These are phyloP conservation scores for Steatocranus sp. DNA, from an alignment of 2,797 vertebrate species.

Conservation along the genomic window DNA sequence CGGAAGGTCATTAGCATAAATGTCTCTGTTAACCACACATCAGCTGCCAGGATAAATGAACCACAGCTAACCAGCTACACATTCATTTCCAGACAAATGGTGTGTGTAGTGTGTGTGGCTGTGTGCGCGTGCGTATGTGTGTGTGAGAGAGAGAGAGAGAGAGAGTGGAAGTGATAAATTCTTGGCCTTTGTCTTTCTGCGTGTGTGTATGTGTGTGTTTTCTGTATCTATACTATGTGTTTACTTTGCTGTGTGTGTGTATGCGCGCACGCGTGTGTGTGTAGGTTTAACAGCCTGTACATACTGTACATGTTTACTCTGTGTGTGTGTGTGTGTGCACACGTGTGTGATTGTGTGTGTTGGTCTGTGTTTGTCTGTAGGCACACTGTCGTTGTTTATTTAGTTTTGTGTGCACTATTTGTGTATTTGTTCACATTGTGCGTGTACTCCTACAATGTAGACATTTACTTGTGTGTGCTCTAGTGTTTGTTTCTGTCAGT, in stretches of 20 bases:
- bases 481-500: neutral
- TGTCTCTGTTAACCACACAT: conserved; percentile 69
- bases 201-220: neutral
- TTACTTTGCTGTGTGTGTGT: neutral
- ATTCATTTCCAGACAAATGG: conserved; percentile 42
- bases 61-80: conserved; percentile 51
- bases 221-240: conserved; percentile 22
- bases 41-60: conserved; percentile 65
- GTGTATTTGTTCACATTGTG: neutral
- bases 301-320: conserved; percentile 34
- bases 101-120: conserved; percentile 14
- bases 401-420: conserved; percentile 34
- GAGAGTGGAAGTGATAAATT: conserved; percentile 36
- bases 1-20: conserved; percentile 64
- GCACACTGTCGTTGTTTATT: conserved; percentile 33
- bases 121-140: neutral
- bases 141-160: neutral
- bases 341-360: neutral
- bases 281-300: conserved; percentile 22
- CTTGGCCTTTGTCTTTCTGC: conserved; percentile 30
- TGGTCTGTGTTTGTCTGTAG: conserved; percentile 14
- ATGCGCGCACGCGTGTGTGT: neutral
- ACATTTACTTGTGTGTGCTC: conserved; percentile 13
- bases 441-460: conserved; percentile 5
- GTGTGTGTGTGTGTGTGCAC: neutral